Percentiles rank a stretch among this genome's conserved stretches.
Conservation (phyloP, 2,113 vertebrate genomes). For the Chlorodrepanis virens region DNA sequence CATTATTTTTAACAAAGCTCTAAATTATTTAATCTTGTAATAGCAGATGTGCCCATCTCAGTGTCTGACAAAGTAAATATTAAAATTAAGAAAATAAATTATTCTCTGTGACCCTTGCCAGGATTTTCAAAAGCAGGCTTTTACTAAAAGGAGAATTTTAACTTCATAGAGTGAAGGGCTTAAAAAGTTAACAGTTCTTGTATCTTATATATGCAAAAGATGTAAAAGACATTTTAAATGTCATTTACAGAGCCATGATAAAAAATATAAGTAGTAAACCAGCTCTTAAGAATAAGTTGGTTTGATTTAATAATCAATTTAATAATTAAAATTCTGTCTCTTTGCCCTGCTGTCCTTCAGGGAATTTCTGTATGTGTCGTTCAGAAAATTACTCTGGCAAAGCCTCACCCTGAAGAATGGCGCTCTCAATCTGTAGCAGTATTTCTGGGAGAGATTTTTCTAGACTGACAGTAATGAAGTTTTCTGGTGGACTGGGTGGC, state of each 20-base stretch:
- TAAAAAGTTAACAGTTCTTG: neutral
- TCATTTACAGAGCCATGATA: neutral
- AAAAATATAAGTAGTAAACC: neutral
- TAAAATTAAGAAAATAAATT: neutral
- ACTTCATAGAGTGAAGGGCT: neutral
- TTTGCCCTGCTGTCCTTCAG: neutral
- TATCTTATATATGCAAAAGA: no score
- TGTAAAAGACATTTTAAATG: no score
- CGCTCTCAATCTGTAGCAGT: constrained; percentile 60
- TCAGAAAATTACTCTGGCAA: neutral
- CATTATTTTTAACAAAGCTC: neutral
- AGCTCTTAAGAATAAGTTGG: neutral
- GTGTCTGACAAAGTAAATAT: neutral
- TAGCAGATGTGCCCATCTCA: neutral
- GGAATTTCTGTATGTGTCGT: neutral
- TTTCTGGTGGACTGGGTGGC: constrained; percentile 77
- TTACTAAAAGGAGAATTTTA: neutral
- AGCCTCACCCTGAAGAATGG: constrained; percentile 32
- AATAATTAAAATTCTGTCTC: neutral
- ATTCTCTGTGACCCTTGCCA: neutral
- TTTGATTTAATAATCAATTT: neutral
- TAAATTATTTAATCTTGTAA: neutral
- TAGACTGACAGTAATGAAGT: constrained; percentile 77
- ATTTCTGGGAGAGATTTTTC: constrained; percentile 74
- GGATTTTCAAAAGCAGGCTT: neutral